Percentiles rank a stretch among this genome's conserved stretches.
Evolutionary conservation across 2,888 invertebrate genomes (phyloP).

Genomic region (Torymus tubicola): DNA sequence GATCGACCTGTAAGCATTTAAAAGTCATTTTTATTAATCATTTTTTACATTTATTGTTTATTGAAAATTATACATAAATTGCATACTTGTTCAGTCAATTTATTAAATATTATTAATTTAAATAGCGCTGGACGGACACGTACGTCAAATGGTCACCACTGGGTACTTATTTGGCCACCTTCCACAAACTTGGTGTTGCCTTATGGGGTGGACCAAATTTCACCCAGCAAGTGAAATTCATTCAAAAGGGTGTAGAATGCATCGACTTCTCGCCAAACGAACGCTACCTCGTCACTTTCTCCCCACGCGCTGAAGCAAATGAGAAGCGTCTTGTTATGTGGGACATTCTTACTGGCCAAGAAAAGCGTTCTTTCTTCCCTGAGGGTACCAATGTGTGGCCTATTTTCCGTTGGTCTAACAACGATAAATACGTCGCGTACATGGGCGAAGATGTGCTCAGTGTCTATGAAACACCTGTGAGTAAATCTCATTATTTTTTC

Average conservation of each 20-base stretch:
- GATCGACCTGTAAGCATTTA: conserved; percentile 84
- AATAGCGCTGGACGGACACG: conserved; percentile 95
- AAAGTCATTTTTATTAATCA: conserved; percentile 5
- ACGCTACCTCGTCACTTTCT: conserved; percentile 96
- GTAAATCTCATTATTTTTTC: conserved; percentile 60
- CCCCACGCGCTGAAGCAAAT: conserved; percentile 84
- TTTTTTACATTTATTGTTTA: conserved; percentile 22
- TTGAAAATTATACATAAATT: conserved; percentile 1
- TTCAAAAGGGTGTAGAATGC: conserved; percentile 92
- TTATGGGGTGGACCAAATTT: conserved; percentile 98
- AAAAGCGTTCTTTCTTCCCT: conserved; percentile 92
- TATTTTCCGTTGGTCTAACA: conserved; percentile 97
- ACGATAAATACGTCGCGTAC: conserved; percentile 95
- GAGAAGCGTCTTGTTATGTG: conserved; percentile 94
- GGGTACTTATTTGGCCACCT: conserved; percentile 97
- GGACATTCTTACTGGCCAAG: conserved; percentile 96
- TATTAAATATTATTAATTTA: conserved; percentile 37
- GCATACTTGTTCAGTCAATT: not conserved
- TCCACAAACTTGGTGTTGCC: conserved; percentile 96
- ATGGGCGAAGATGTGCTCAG: conserved; percentile 90
- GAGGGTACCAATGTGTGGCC: conserved; percentile 93
- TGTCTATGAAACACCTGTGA: conserved; percentile 94
- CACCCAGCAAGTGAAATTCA: conserved; percentile 93
- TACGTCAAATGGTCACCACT: conserved; percentile 98
- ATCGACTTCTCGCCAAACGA: conserved; percentile 99